phyloP scores from a whole-genome alignment of 2,113 vertebrate species.

The Heloderma charlesbogerti region DNA sequence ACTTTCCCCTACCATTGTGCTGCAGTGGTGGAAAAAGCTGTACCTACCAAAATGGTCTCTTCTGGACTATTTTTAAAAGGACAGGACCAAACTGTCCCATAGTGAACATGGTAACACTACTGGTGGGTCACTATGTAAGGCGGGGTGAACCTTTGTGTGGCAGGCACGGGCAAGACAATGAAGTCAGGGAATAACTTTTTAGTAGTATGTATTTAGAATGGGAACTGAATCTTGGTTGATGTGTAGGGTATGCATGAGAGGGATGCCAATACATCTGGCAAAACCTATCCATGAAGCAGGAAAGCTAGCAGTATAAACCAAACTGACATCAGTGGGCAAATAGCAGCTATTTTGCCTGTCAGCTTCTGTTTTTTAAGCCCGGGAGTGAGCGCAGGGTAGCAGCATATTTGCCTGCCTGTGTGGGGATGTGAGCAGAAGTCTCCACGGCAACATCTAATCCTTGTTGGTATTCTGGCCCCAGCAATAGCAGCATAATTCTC shows the following conservation, averaged over 20 bases:
- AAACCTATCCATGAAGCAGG: background rate
- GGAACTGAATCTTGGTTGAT: background rate
- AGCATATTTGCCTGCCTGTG: background rate
- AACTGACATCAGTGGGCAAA: conserved; percentile 2
- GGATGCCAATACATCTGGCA: background rate
- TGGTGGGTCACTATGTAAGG: background rate
- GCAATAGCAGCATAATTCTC: conserved; percentile 22
- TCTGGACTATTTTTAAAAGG: background rate
- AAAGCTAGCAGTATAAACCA: conserved; percentile 11
- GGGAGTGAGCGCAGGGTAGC: background rate
- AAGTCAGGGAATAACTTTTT: background rate
- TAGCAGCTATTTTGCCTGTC: background rate
- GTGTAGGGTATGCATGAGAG: background rate
- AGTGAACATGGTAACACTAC: background rate
- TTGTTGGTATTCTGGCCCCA: rapidly evolving
- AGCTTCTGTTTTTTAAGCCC: conserved; percentile 17
- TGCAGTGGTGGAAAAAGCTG: background rate
- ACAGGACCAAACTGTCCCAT: background rate
- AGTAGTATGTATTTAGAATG: background rate
- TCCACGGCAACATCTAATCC: background rate
- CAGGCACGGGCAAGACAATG: conserved; percentile 11
- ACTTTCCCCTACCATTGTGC: background rate
- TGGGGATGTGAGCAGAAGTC: background rate
- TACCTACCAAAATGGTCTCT: background rate
- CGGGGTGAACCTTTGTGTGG: background rate